Evolutionary conservation across 2,113 vertebrate species (phyloP), one percentile per base, ranked within the genome.

Genomic region (Pseudorasbora parva): DNA sequence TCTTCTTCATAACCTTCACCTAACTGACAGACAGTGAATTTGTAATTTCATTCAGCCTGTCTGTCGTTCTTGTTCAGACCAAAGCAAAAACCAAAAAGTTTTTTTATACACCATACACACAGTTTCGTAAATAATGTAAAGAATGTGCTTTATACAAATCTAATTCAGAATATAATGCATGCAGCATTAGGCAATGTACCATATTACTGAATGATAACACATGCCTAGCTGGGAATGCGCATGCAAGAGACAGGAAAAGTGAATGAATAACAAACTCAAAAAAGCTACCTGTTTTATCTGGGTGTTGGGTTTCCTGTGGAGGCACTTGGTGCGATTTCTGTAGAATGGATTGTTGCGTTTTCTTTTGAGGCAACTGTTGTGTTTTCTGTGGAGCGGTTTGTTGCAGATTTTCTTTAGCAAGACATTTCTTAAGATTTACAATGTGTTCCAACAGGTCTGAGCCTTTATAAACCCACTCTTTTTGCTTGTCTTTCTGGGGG

Each of bases 381-480:
- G 12, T 0, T 30, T 30, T 64, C 59, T 12, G 10, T 60, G 11
- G 23, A 92, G 91, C 0, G 91, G 89, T 59, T n/a, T 78, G 68
- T 23, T 83, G 81, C 9, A 4, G 11, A 23, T 5, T 88, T 25
- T 78, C 2, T 0, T 91, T 91, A 49, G 92, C 90, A 0, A 93
- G 91, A 51, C 92, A 90, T 0, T 93, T 83, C 84, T 92, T 96
- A 91, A 96, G 92, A 85, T 90, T 95, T 85, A 95, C 95, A 88
- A 97, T 96, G 80, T 96, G 94, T 85, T 97, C 94, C 11, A 99
- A 91, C 45, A 95, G 94, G 0, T 92, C 94, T 43, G 98, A 99
- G 0, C 97, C 97, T 12, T 96, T 89, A 86, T 97, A 97, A 80
- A 99, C 91, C 97, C 96, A 98, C 82, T 96, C 95, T 1, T 94